Conservation (phyloP, 2,797 vertebrate genomes). For the Mormyrops boulengeri region DNA sequence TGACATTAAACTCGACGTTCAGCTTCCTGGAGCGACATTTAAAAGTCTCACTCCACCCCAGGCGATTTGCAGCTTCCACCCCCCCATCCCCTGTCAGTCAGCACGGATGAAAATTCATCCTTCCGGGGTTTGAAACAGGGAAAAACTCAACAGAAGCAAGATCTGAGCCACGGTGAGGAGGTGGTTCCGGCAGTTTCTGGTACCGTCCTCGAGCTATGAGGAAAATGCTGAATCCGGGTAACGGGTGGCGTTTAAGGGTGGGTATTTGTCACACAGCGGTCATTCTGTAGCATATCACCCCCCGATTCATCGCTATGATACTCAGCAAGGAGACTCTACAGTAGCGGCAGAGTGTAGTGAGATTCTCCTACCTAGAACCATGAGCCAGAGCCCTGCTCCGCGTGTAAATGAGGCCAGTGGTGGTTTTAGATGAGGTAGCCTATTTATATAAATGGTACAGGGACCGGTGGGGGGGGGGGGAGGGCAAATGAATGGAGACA, state of each 20-base stretch:
- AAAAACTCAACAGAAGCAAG: not conserved
- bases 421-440: conserved; percentile 14
- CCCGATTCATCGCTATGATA: not conserved
- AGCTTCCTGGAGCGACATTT: conserved; percentile 42
- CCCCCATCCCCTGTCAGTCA: conserved; percentile 42
- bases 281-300: not conserved
- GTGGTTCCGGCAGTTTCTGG: not conserved
- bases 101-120: conserved; percentile 39
- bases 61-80: conserved; percentile 40
- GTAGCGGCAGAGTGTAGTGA: not conserved
- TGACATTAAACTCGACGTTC: conserved; percentile 44
- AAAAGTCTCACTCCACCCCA: conserved; percentile 38
- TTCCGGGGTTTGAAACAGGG: conserved; percentile 14
- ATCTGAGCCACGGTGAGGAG: not conserved
- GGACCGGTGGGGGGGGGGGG: not conserved
- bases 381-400: not conserved
- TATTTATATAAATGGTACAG: not conserved
- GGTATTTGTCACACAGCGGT: not conserved
- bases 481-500: not conserved
- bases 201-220: not conserved
- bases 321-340: not conserved
- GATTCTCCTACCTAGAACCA: not conserved
- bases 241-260: not conserved
- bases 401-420: conserved; percentile 8
- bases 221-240: not conserved